phyloP scores from a whole-genome alignment of 2,888 invertebrate species.

The Serrognathus titanus region DNA sequence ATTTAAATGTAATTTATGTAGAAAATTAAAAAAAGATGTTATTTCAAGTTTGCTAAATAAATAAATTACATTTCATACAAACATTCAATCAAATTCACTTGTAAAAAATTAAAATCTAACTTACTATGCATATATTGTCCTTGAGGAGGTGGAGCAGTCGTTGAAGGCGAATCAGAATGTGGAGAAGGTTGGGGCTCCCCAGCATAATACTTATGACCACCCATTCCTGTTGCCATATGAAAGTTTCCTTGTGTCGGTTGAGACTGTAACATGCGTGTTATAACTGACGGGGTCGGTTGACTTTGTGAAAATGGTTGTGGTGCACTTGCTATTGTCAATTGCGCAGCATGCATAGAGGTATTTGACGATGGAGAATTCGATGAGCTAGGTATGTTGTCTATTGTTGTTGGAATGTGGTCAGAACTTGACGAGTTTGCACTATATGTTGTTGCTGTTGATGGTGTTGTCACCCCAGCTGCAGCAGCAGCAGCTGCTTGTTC shows the following conservation, averaged over 20 bases:
- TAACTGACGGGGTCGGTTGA: constrained; percentile 56
- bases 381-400: constrained; percentile 34
- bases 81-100: too few relatives aligned
- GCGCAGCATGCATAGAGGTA: constrained; percentile 24
- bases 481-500: constrained; percentile 53
- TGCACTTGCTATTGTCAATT: constrained; percentile 48
- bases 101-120: not conserved
- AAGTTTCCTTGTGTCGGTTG: constrained; percentile 41
- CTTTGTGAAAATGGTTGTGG: constrained; percentile 54
- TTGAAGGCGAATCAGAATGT: constrained; percentile 5
- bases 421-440: constrained; percentile 27
- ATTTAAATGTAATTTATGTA: not conserved
- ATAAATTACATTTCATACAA: too few relatives aligned
- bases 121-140: constrained; percentile 16
- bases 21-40: not conserved
- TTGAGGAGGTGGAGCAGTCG: constrained; percentile 4
- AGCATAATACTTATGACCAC: constrained; percentile 12
- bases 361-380: constrained; percentile 36
- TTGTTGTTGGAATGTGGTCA: constrained; percentile 12
- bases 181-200: constrained; percentile 11
- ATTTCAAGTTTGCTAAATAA: too few relatives aligned
- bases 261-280: constrained; percentile 60
- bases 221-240: constrained; percentile 4
- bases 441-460: constrained; percentile 38
- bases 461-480: constrained; percentile 48